Conservation (phyloP, 2,797 vertebrate species). For the Hippopotamyrus pictus region DNA sequence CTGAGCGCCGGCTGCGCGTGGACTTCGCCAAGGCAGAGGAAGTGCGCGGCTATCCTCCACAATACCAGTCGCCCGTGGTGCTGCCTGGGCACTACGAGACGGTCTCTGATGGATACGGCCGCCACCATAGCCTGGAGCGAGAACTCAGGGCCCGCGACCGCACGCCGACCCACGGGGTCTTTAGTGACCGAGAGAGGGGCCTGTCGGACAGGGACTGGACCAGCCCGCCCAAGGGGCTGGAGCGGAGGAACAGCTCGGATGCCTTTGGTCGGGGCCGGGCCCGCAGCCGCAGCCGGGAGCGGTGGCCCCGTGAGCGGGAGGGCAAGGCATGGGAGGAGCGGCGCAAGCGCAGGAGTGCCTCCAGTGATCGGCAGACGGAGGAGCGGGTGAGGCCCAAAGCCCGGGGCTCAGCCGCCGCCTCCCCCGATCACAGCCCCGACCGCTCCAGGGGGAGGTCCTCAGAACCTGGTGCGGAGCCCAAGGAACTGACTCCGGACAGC, state of each 20-base stretch:
- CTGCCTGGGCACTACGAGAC: conserved; percentile 78
- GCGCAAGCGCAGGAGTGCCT: conserved; percentile 65
- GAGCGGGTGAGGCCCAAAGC: conserved; percentile 69
- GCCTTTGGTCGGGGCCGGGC: conserved; percentile 67
- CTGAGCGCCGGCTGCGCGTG: conserved; percentile 81
- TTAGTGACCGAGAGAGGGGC: conserved; percentile 72
- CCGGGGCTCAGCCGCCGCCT: conserved; percentile 35
- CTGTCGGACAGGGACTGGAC: conserved; percentile 76
- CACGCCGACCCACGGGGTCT: conserved; percentile 71
- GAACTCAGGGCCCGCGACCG: conserved; percentile 79
- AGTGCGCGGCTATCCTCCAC: conserved; percentile 74
- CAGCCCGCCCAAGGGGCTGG: conserved; percentile 74
- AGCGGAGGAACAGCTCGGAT: conserved; percentile 72
- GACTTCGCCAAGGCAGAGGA: conserved; percentile 97
- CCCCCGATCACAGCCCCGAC: conserved; percentile 78
- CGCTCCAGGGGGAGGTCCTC: conserved; percentile 73
- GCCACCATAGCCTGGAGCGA: conserved; percentile 80
- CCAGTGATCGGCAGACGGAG: conserved; percentile 66
- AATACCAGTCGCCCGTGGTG: conserved; percentile 70
- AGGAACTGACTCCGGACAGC: conserved; percentile 65
- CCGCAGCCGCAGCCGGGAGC: conserved; percentile 83
- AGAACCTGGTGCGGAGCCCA: conserved; percentile 72
- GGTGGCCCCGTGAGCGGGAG: conserved; percentile 75
- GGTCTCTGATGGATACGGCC: conserved; percentile 72
- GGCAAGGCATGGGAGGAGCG: conserved; percentile 72